Conservation (phyloP, 2,113 vertebrate species). For the Campylorhamphus procurvoides region DNA sequence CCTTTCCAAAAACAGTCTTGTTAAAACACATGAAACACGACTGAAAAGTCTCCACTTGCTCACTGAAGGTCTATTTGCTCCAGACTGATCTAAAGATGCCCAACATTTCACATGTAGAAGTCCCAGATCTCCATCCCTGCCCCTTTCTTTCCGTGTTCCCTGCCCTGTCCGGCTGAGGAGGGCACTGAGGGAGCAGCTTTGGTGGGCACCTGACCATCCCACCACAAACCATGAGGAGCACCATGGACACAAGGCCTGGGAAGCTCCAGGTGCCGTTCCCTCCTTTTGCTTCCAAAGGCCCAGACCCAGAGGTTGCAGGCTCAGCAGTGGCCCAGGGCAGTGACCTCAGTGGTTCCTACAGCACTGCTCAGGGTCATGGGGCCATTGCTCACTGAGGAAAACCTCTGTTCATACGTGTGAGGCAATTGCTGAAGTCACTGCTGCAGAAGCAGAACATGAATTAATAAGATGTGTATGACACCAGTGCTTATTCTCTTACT, state of each 20-base stretch:
- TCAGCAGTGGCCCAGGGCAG: background rate
- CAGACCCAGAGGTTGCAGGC: rapidly evolving
- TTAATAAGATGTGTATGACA: background rate
- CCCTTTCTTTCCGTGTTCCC: background rate
- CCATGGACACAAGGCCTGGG: rapidly evolving
- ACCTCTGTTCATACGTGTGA: background rate
- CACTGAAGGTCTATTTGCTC: background rate
- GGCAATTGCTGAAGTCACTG: conserved; percentile 1
- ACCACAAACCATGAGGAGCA: background rate
- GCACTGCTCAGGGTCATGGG: conserved; percentile 22
- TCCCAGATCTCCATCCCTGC: background rate
- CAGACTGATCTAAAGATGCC: background rate
- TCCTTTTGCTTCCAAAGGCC: background rate
- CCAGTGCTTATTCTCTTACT: background rate
- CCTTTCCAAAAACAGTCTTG: background rate
- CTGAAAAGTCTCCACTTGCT: background rate
- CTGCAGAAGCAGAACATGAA: background rate
- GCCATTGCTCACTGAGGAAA: background rate
- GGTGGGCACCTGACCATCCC: background rate
- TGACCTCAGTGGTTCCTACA: background rate
- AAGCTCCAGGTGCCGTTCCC: background rate
- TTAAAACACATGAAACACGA: background rate
- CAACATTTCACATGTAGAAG: background rate
- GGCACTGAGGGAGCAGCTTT: background rate
- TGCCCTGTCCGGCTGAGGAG: background rate